Evolutionary conservation across 2,888 invertebrate species (phyloP), one percentile per base, ranked within the genome.

Genomic region (Chironomus riparius): DNA sequence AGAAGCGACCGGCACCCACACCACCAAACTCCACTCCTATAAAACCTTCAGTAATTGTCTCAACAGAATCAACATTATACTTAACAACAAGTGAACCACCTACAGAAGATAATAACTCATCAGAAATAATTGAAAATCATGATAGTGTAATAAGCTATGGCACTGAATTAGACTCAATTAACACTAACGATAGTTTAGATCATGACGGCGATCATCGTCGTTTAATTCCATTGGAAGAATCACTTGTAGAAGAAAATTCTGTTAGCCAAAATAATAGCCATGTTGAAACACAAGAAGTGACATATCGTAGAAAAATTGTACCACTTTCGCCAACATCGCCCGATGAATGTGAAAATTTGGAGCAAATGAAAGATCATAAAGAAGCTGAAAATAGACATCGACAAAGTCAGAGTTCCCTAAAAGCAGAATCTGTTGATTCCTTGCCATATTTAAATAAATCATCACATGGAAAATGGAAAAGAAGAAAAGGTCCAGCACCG

Each of bases 401-500:
- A 56, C 82, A 82, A 78, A 82, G 82, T 77, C 82, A 82, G 84
- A 85, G 80, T 76, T 81, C 81, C 18, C 78, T 80, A 0, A 79
- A 78, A 7, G 80, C 81, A 69, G 81, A 82, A 15, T 78, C 78
- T n/a, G 65, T 56, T 10, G 76, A 73, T 62, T 80, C 81, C 78
- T 78, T 81, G 38, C 68, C 79, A 7, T 80, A 82, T 3, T 82
- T 84, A 4, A 87, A 89, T 79, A 90, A 90, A 81, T 90, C 89
- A 77, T 85, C 86, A 13, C 87, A 87, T 77, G 91, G 90, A 18
- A 88, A 89, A 81, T 91, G 90, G 87, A 91, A 91, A 78, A 86
- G 91, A 72, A 87, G 90, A 78, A 94, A 94, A 81, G 92, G 93
- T 0, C 93, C 92, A 0, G 94, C 94, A 0, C 94, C 94, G 0